Evolutionary conservation across 2,797 vertebrate genomes (phyloP).

Genomic region (Catamblyrhynchus diadema): DNA sequence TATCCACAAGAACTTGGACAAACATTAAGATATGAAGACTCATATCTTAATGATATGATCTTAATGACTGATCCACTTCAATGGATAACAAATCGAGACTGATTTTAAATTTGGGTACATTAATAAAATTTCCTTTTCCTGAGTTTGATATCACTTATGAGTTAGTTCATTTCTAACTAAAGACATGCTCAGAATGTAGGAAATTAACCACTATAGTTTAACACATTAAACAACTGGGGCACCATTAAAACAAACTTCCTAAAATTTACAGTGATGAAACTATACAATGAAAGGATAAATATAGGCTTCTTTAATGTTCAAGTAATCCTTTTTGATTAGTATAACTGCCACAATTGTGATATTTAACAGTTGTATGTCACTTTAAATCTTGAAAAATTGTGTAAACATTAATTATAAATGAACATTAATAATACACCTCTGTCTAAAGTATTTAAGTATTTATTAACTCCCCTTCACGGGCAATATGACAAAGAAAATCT

Average conservation of each 20-base stretch:
- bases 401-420: constrained; percentile 49
- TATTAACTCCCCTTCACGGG: constrained; percentile 2
- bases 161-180: background rate
- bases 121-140: background rate
- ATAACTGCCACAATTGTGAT: background rate
- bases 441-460: constrained; percentile 53
- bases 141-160: background rate
- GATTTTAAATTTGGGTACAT: background rate
- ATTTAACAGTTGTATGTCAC: constrained; percentile 12
- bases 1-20: background rate
- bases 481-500: background rate
- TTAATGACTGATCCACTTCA: background rate
- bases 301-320: background rate
- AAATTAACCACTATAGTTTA: background rate
- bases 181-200: background rate
- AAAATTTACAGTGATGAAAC: background rate
- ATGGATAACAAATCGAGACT: background rate
- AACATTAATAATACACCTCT: constrained; percentile 51
- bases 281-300: background rate
- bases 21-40: background rate
- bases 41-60: too few species aligned
- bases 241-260: background rate
- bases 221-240: background rate
- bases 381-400: constrained; percentile 39
- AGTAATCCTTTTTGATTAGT: background rate